Conservation (phyloP, 2,888 invertebrate species). For the Gari tellinella region DNA sequence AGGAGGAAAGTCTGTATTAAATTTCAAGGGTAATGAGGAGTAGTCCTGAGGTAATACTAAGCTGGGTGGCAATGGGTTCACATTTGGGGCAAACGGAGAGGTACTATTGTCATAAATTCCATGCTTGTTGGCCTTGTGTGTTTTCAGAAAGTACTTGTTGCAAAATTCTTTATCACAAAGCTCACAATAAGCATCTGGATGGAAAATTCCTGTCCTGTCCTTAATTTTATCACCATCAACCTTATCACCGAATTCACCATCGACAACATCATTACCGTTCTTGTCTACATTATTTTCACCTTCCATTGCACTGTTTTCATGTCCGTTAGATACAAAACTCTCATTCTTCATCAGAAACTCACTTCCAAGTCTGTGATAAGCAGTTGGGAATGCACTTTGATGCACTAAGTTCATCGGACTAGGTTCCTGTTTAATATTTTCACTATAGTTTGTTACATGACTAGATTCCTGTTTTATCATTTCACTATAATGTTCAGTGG, state of each 20-base stretch:
- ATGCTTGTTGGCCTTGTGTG: constrained; percentile 98
- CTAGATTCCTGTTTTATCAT: constrained; percentile 10
- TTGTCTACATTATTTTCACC: constrained; percentile 58
- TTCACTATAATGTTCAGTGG: constrained; percentile 51
- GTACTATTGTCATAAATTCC: constrained; percentile 88
- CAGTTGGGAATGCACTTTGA: constrained; percentile 77
- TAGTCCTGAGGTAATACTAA: constrained; percentile 72
- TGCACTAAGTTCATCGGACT: constrained; percentile 54
- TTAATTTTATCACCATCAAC: constrained; percentile 47
- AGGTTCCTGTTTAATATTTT: constrained; percentile 20
- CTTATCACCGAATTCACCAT: constrained; percentile 55
- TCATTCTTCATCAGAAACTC: constrained; percentile 86
- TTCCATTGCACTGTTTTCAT: constrained; percentile 59
- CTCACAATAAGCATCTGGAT: constrained; percentile 98
- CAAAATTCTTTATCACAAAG: constrained; percentile 99
- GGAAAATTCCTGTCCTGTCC: constrained; percentile 89
- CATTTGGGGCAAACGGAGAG: constrained; percentile 69
- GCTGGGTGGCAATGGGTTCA: constrained; percentile 65
- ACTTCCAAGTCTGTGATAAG: constrained; percentile 93
- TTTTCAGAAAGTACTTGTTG: constrained; percentile 98
- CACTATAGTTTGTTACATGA: constrained; percentile 38
- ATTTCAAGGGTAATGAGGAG: constrained; percentile 51
- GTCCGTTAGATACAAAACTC: constrained; percentile 69
- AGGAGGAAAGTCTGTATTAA: constrained; percentile 56
- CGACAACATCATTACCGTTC: constrained; percentile 56